Percentiles rank a stretch among this genome's conserved stretches.
Conservation (phyloP, 2,113 vertebrate genomes). For the Carassius auratus region DNA sequence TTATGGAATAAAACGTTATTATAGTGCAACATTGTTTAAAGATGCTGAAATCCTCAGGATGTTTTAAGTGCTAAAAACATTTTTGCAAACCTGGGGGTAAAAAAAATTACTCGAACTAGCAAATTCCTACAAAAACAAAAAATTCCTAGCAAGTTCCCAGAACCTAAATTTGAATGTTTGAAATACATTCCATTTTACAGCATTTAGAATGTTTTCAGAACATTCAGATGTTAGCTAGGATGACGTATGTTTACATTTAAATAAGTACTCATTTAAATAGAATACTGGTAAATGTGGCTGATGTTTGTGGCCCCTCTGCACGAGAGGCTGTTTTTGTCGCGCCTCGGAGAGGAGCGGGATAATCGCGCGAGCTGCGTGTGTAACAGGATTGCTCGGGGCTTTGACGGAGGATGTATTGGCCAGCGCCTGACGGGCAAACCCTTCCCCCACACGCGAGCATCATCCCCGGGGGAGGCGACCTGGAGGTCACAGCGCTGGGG, state of each 20-base stretch:
- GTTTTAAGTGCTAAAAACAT: no score
- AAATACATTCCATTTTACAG: neutral
- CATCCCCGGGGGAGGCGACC: slow-evolving; percentile 73
- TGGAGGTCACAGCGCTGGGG: slow-evolving; percentile 72
- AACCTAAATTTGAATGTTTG: neutral
- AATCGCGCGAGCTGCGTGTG: slow-evolving; percentile 45
- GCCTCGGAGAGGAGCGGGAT: slow-evolving; percentile 12
- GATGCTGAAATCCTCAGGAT: no score
- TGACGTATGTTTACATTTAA: neutral
- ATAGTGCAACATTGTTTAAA: neutral
- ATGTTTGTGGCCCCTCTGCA: neutral
- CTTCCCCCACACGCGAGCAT: slow-evolving; percentile 35
- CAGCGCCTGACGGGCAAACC: slow-evolving; percentile 43
- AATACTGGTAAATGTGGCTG: neutral
- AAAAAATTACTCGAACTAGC: neutral
- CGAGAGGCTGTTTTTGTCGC: slow-evolving; percentile 3
- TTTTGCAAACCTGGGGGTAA: neutral
- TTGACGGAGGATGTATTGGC: slow-evolving; percentile 49
- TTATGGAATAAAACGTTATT: neutral
- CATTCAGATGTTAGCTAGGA: neutral
- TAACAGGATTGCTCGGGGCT: slow-evolving; percentile 54
- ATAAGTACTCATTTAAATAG: neutral
- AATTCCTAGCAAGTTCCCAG: neutral
- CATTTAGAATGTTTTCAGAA: neutral
- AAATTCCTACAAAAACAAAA: no score